phyloP scores from a whole-genome alignment of 2,797 vertebrate species.

The Sebastes dallii region DNA sequence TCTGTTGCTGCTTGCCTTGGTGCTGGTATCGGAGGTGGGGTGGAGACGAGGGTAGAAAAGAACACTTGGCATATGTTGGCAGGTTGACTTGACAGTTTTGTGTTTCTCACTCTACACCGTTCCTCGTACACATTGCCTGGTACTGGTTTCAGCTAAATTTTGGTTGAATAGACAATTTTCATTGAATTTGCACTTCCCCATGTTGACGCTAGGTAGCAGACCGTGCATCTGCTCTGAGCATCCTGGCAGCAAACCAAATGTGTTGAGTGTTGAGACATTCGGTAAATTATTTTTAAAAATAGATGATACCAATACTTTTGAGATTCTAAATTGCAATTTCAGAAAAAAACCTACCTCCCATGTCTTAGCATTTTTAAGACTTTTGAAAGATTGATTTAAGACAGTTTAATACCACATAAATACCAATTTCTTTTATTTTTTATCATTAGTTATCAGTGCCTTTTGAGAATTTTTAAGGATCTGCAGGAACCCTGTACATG shows the following conservation, averaged over 20 bases:
- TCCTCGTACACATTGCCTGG: neutral
- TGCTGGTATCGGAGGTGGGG: neutral
- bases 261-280: neutral
- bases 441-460: neutral
- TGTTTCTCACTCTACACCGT: neutral
- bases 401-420: neutral
- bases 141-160: neutral
- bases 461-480: neutral
- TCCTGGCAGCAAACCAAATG: neutral
- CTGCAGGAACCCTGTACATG: neutral
- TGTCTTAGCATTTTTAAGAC: neutral
- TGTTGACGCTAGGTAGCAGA: neutral
- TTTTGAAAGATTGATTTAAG: neutral
- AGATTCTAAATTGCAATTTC: neutral
- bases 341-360: neutral
- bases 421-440: neutral
- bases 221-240: too few species aligned
- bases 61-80: rapidly evolving
- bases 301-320: too few species aligned
- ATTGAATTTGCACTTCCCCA: neutral
- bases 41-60: neutral
- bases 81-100: neutral
- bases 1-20: neutral
- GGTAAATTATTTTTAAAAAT: too few species aligned
- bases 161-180: neutral